Percentiles rank a stretch among this genome's conserved stretches.
phyloP scores from a whole-genome alignment of 1,140 invertebrate genomes.

The Ectropis grisescens region DNA sequence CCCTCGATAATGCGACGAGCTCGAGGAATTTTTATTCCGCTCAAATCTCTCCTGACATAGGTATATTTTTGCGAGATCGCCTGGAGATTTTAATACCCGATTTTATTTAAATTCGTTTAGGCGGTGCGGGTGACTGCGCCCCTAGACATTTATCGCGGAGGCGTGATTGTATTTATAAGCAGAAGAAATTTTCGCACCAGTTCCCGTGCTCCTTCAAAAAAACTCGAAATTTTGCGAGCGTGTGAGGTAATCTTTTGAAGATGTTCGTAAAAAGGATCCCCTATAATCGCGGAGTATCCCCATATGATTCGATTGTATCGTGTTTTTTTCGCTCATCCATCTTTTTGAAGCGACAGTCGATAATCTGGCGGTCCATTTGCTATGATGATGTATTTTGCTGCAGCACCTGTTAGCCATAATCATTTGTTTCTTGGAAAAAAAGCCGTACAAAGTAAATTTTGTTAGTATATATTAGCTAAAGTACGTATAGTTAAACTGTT shows the following conservation, averaged over 20 bases:
- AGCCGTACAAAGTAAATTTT: too few relatives aligned
- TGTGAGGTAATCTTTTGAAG: too few relatives aligned
- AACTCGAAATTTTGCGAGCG: too few relatives aligned
- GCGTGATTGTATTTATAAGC: conserved; percentile 57
- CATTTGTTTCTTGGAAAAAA: too few relatives aligned
- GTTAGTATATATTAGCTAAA: too few relatives aligned
- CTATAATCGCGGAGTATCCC: not conserved
- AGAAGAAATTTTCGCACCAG: conserved; percentile 18
- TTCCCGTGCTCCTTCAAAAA: not conserved
- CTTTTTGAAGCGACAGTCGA: not conserved
- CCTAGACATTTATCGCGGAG: conserved; percentile 51
- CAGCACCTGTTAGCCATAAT: too few relatives aligned
- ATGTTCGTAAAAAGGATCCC: too few relatives aligned
- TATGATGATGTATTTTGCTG: too few relatives aligned
- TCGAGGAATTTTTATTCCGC: conserved; percentile 69
- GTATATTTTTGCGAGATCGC: conserved; percentile 64
- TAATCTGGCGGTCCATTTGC: not conserved
- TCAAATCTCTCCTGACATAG: conserved; percentile 66
- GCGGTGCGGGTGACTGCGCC: conserved; percentile 44
- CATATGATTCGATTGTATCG: not conserved
- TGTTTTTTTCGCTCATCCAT: not conserved
- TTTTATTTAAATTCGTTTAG: conserved; percentile 68
- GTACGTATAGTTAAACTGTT: too few relatives aligned
- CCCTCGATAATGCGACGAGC: conserved; percentile 67
- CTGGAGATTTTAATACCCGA: conserved; percentile 62